Conservation (phyloP, 2,888 invertebrate species). For the Chaitophorus viminalis region DNA sequence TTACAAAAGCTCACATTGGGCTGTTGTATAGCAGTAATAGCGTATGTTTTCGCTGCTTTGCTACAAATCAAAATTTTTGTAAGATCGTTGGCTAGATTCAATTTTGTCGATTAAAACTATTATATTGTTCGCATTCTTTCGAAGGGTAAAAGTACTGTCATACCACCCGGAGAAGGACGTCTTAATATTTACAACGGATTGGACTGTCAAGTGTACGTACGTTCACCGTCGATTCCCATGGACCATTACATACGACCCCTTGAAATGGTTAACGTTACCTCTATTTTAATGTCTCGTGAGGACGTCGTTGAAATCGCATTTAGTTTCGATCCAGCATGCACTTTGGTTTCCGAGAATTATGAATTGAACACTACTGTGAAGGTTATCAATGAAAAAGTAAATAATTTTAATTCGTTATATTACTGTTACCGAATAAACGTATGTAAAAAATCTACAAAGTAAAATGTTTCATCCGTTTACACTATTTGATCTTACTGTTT, state of each 20-base stretch:
- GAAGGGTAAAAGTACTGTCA: constrained; percentile 15
- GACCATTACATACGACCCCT: neutral
- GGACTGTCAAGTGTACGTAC: constrained; percentile 31
- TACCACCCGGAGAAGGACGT: constrained; percentile 23
- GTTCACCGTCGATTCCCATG: neutral
- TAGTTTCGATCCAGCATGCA: constrained; percentile 19
- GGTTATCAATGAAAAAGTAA: constrained; percentile 29
- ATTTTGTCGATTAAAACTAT: neutral
- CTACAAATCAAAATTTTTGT: constrained; percentile 69
- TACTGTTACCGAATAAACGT: too few relatives aligned
- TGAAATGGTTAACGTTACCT: neutral
- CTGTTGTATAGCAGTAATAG: constrained; percentile 82
- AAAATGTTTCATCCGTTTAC: too few relatives aligned
- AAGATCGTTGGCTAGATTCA: constrained; percentile 31
- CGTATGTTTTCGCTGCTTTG: constrained; percentile 85
- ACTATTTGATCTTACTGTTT: too few relatives aligned
- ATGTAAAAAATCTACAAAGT: too few relatives aligned
- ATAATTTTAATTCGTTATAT: too few relatives aligned
- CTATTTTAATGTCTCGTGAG: neutral
- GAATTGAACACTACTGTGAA: constrained; percentile 1
- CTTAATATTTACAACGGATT: constrained; percentile 52
- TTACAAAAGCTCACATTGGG: constrained; percentile 88
- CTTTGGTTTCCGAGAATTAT: neutral
- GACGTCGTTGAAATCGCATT: neutral
- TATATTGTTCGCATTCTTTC: neutral